Percentiles rank a stretch among this genome's conserved stretches.
Evolutionary conservation across 1,140 invertebrate species (phyloP).

Genomic region (Trachymyrmex cornetzi): DNA sequence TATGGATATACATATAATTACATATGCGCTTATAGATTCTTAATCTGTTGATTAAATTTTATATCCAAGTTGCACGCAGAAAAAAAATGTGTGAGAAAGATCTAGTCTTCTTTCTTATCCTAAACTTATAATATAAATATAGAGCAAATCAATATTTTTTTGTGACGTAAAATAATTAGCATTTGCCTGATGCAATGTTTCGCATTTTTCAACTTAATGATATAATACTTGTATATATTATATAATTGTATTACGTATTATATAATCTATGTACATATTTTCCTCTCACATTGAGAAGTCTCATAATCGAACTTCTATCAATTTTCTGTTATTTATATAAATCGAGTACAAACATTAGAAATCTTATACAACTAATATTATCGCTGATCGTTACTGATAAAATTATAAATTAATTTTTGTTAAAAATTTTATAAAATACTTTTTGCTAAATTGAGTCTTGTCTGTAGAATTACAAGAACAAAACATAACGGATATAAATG

Average conservation of each 20-base stretch:
- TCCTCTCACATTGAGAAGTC: background rate
- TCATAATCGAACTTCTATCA: background rate
- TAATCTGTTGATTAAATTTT: background rate
- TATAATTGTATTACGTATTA: constrained; percentile 25
- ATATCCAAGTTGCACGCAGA: background rate
- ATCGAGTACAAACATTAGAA: background rate
- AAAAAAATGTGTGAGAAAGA: background rate
- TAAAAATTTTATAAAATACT: background rate
- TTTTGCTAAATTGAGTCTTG: background rate
- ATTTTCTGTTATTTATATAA: constrained; percentile 18
- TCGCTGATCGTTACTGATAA: background rate
- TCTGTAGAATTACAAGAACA: background rate
- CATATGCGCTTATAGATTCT: background rate
- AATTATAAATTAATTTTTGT: background rate
- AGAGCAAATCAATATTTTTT: constrained; percentile 12
- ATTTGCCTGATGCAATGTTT: constrained; percentile 14
- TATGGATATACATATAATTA: background rate
- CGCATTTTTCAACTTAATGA: constrained; percentile 39
- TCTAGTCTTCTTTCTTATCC: background rate
- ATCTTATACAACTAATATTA: background rate
- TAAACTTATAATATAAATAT: constrained; percentile 1
- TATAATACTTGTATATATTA: constrained; percentile 41
- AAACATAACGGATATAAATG: constrained; percentile 7
- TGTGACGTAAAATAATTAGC: constrained; percentile 43
- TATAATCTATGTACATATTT: background rate